These are phyloP conservation scores for Gastracanthus pulcherrimus DNA, from an alignment of 2,888 invertebrate species.

Conservation along the genomic window DNA sequence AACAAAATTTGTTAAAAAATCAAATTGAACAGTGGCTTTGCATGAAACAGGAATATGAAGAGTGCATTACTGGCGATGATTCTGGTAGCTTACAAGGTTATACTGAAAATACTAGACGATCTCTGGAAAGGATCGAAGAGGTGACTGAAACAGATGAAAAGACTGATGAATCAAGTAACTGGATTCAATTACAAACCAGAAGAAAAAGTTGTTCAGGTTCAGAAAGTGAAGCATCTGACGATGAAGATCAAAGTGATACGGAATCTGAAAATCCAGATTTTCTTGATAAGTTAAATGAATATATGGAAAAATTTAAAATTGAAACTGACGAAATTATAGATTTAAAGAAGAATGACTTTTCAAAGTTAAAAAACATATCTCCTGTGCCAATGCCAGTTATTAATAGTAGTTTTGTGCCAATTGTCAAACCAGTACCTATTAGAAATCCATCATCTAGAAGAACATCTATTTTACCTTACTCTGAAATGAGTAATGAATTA, in stretches of 20 bases:
- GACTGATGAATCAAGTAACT: conserved; percentile 72
- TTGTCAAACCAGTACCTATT: conserved; percentile 69
- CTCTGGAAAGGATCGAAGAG: conserved; percentile 80
- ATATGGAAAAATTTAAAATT: conserved; percentile 85
- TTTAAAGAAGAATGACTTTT: conserved; percentile 68
- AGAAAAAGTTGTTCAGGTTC: conserved; percentile 71
- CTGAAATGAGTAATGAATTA: conserved; percentile 74
- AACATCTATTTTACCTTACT: conserved; percentile 74
- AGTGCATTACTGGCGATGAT: conserved; percentile 84
- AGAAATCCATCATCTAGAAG: conserved; percentile 73
- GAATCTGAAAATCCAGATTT: conserved; percentile 83
- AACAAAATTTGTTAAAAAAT: conserved; percentile 79
- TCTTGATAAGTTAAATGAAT: conserved; percentile 85
- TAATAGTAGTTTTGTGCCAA: conserved; percentile 68
- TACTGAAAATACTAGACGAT: conserved; percentile 78
- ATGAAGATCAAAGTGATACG: conserved; percentile 78
- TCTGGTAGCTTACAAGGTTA: conserved; percentile 74
- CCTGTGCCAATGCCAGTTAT: conserved; percentile 56
- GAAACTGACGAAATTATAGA: conserved; percentile 83
- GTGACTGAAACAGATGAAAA: conserved; percentile 77
- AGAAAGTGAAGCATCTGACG: conserved; percentile 78
- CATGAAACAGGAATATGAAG: conserved; percentile 92
- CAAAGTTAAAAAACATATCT: conserved; percentile 64
- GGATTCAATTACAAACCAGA: conserved; percentile 72
- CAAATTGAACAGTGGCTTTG: conserved; percentile 91